phyloP scores from a whole-genome alignment of 2,888 invertebrate species.

The Melinopterus prodromus region DNA sequence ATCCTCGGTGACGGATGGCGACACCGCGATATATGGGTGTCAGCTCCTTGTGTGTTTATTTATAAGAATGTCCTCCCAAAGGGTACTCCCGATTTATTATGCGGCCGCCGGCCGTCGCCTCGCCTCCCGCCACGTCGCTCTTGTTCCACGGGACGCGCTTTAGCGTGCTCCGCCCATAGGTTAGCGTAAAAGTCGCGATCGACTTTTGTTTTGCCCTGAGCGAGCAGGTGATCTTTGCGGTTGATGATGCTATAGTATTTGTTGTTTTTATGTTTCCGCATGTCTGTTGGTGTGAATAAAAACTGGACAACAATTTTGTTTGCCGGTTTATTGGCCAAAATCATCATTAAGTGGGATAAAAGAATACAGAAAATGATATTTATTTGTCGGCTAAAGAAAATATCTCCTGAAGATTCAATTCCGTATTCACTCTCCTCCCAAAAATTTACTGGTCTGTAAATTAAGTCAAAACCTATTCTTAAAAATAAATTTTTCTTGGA shows the following conservation, averaged over 20 bases:
- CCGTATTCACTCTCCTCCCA: too few species aligned
- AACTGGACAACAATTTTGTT: too few species aligned
- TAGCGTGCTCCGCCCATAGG: neutral
- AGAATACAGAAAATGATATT: too few species aligned
- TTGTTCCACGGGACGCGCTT: neutral
- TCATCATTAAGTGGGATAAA: too few species aligned
- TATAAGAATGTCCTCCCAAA: conserved; percentile 36
- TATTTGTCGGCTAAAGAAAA: too few species aligned
- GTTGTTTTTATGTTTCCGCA: neutral
- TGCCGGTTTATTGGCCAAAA: too few species aligned
- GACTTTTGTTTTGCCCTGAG: neutral
- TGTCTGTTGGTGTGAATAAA: neutral
- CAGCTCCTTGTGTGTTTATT: conserved; percentile 48
- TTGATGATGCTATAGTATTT: neutral
- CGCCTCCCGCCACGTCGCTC: neutral
- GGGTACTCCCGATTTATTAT: conserved; percentile 23
- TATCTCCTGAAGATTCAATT: too few species aligned
- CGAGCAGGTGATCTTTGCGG: neutral
- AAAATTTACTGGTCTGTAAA: too few species aligned
- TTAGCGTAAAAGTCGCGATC: neutral
- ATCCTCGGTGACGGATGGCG: conserved; percentile 49
- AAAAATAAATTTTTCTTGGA: too few species aligned
- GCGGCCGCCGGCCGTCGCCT: conserved; percentile 5
- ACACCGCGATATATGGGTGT: conserved; percentile 52
- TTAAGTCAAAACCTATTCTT: too few species aligned